phyloP scores from a whole-genome alignment of 2,113 vertebrate genomes.

The Hiodon tergisus region DNA sequence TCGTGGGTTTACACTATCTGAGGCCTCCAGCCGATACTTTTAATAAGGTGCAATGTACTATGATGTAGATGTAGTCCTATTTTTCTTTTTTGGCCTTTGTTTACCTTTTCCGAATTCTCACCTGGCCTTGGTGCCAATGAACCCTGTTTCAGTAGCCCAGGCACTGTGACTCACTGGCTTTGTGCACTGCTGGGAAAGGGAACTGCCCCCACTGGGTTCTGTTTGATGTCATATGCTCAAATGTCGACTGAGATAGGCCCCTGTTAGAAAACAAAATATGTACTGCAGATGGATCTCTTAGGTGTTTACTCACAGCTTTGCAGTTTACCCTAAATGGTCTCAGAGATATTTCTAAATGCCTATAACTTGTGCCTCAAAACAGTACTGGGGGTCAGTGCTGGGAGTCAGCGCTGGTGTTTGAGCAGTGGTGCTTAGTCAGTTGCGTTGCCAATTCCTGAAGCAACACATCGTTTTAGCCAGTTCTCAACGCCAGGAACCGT shows the following conservation, averaged over 20 bases:
- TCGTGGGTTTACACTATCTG: neutral
- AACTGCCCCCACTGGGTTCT: neutral
- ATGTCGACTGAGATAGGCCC: conserved; percentile 1
- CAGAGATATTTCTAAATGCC: too few species aligned
- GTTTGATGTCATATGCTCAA: conserved; percentile 7
- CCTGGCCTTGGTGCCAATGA: neutral
- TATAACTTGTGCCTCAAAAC: too few species aligned
- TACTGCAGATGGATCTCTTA: neutral
- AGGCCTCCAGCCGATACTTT: too few species aligned
- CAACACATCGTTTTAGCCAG: too few species aligned
- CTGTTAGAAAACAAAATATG: neutral
- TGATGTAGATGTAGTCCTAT: too few species aligned
- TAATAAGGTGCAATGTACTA: too few species aligned
- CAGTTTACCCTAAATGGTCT: too few species aligned
- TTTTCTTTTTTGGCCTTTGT: neutral
- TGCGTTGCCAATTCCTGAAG: too few species aligned
- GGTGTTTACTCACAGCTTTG: neutral
- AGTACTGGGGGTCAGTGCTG: too few species aligned
- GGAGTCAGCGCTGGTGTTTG: too few species aligned
- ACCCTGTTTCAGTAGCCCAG: neutral
- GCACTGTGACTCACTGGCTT: neutral
- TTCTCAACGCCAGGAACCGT: too few species aligned
- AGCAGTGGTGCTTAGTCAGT: too few species aligned
- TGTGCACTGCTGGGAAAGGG: neutral
- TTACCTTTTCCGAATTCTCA: neutral